These are phyloP conservation scores for Lindbergichthys nudifrons DNA, from an alignment of 2,797 vertebrate species.

Conservation along the genomic window DNA sequence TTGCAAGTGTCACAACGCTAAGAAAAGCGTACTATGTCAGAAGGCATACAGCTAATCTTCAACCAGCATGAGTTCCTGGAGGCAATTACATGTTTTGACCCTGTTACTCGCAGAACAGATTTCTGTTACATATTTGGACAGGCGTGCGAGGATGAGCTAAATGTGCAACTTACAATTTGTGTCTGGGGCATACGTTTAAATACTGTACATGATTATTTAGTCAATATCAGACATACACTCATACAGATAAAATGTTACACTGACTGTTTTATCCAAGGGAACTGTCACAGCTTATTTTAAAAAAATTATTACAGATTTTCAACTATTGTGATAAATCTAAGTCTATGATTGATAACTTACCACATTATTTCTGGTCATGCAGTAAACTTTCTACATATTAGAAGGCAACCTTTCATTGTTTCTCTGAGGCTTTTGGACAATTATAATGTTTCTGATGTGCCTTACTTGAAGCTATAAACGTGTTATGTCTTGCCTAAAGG, in stretches of 20 bases:
- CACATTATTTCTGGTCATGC: background rate
- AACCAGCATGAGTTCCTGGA: background rate
- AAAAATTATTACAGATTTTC: background rate
- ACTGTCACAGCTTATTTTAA: background rate
- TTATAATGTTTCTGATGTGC: background rate
- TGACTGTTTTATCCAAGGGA: background rate
- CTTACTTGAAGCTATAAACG: background rate
- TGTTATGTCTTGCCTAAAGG: background rate
- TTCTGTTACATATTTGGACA: background rate
- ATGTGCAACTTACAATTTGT: background rate
- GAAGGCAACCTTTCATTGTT: background rate
- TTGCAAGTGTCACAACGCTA: background rate
- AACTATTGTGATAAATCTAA: background rate
- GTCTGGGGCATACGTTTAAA: background rate
- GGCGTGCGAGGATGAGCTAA: background rate
- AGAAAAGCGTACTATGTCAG: background rate
- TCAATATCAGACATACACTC: background rate
- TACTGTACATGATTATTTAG: background rate
- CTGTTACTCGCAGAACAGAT: background rate
- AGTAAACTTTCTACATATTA: background rate
- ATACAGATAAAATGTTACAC: background rate
- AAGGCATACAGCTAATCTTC: background rate
- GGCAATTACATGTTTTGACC: conserved; percentile 2
- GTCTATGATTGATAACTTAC: background rate
- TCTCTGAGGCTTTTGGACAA: background rate